These are phyloP conservation scores for Proales similis DNA, from an alignment of 1,140 invertebrate genomes.

Conservation along the genomic window DNA sequence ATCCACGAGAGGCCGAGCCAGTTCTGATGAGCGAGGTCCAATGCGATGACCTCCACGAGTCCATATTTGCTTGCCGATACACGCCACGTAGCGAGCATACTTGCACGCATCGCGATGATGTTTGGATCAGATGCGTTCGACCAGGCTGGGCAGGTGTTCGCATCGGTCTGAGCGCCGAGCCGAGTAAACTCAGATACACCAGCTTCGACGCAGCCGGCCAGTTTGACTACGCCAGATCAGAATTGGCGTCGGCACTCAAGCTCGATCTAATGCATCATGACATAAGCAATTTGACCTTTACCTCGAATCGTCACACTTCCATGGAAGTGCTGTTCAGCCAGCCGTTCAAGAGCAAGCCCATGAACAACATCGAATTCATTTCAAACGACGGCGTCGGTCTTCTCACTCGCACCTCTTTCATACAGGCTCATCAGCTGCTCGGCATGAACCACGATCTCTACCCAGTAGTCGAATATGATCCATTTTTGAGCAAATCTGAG, in stretches of 20 bases:
- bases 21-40: slow-evolving; percentile 37
- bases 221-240: background rate
- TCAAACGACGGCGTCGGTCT: slow-evolving; percentile 16
- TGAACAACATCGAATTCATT: slow-evolving; percentile 31
- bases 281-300: slow-evolving; percentile 34
- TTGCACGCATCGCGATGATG: slow-evolving; percentile 32
- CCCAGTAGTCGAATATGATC: slow-evolving; percentile 7
- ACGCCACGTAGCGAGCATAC: slow-evolving; percentile 18
- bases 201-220: slow-evolving; percentile 15
- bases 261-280: slow-evolving; percentile 26
- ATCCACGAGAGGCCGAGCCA: slow-evolving; percentile 6
- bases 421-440: slow-evolving; percentile 5
- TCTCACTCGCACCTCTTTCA: slow-evolving; percentile 2
- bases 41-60: slow-evolving; percentile 2
- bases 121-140: slow-evolving; percentile 33
- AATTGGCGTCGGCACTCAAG: slow-evolving; percentile 17
- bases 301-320: slow-evolving; percentile 6
- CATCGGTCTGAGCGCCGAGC: background rate
- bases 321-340: slow-evolving; percentile 24
- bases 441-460: background rate
- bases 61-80: slow-evolving; percentile 3
- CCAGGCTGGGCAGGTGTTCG: slow-evolving; percentile 20
- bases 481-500: background rate
- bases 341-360: background rate
- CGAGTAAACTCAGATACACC: slow-evolving; percentile 1